Evolutionary conservation across 2,797 vertebrate species (phyloP).

Genomic region (Helicolenus hilgendorfi): DNA sequence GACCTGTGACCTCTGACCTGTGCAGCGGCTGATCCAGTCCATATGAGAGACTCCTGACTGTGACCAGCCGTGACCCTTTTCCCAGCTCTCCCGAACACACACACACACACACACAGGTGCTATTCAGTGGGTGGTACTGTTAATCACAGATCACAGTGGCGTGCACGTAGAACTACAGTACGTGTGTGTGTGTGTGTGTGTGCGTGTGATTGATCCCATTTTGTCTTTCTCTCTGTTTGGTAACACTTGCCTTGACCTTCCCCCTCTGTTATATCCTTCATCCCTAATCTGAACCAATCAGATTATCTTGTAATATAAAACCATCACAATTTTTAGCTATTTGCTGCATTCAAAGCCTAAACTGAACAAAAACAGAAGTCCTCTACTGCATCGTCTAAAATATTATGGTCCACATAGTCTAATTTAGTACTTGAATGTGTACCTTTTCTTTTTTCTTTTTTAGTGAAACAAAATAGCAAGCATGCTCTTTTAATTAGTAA

Average conservation of each 20-base stretch:
- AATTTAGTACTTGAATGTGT: not conserved
- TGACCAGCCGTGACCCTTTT: constrained; percentile 69
- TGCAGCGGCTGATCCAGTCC: constrained; percentile 81
- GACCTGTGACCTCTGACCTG: constrained; percentile 73
- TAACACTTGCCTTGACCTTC: constrained; percentile 36
- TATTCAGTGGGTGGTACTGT: constrained; percentile 58
- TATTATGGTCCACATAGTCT: not conserved
- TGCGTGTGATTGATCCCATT: constrained; percentile 35
- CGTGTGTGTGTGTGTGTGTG: not conserved
- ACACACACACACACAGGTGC: constrained; percentile 59
- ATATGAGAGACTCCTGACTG: constrained; percentile 86
- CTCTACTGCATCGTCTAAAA: not conserved
- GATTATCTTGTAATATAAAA: constrained; percentile 25
- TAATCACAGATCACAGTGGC: constrained; percentile 28
- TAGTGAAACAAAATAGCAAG: not conserved
- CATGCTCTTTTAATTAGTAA: not conserved
- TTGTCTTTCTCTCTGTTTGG: constrained; percentile 37
- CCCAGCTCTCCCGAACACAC: constrained; percentile 38
- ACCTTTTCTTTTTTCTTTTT: not conserved
- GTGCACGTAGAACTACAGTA: constrained; percentile 11
- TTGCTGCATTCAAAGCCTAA: constrained; percentile 11
- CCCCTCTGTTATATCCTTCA: not conserved
- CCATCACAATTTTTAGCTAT: constrained; percentile 25
- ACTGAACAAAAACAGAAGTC: not conserved
- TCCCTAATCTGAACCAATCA: constrained; percentile 40